phyloP scores from a whole-genome alignment of 1,140 invertebrate genomes.

The Orius laevigatus region DNA sequence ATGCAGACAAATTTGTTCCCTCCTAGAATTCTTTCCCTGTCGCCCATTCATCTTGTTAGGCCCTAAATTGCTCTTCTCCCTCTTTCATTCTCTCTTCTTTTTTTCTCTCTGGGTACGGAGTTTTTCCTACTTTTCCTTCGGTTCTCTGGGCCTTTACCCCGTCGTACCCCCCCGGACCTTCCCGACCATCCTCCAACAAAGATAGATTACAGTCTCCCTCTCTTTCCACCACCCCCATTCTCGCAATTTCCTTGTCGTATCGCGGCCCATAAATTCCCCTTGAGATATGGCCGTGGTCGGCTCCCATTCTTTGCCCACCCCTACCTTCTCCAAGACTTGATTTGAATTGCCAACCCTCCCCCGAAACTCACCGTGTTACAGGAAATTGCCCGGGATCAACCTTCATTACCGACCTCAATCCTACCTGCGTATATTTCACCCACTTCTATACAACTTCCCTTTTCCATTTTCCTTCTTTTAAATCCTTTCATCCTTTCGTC shows the following conservation, averaged over 20 bases:
- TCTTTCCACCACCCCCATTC: slow-evolving; percentile 37
- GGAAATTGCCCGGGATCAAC: slow-evolving; percentile 12
- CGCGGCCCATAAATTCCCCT: slow-evolving; percentile 53
- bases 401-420: slow-evolving; percentile 11
- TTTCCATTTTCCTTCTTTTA: too few species aligned
- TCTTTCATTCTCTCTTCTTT: slow-evolving; percentile 13
- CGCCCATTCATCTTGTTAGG: slow-evolving; percentile 4
- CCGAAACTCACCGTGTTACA: slow-evolving; percentile 5
- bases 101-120: slow-evolving; percentile 3
- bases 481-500: too few species aligned
- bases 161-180: slow-evolving; percentile 4
- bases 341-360: slow-evolving; percentile 6
- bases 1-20: slow-evolving; percentile 9
- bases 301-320: slow-evolving; percentile 16
- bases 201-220: slow-evolving; percentile 42
- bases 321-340: slow-evolving; percentile 1
- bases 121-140: slow-evolving; percentile 9
- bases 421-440: slow-evolving; percentile 5
- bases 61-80: slow-evolving; percentile 15
- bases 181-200: slow-evolving; percentile 27
- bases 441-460: too few species aligned
- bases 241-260: slow-evolving; percentile 64
- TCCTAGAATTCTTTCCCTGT: slow-evolving; percentile 5
- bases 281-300: slow-evolving; percentile 56
- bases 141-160: slow-evolving; percentile 4